Evolutionary conservation across 2,113 vertebrate genomes (phyloP).

Genomic region (Barbus barbus): DNA sequence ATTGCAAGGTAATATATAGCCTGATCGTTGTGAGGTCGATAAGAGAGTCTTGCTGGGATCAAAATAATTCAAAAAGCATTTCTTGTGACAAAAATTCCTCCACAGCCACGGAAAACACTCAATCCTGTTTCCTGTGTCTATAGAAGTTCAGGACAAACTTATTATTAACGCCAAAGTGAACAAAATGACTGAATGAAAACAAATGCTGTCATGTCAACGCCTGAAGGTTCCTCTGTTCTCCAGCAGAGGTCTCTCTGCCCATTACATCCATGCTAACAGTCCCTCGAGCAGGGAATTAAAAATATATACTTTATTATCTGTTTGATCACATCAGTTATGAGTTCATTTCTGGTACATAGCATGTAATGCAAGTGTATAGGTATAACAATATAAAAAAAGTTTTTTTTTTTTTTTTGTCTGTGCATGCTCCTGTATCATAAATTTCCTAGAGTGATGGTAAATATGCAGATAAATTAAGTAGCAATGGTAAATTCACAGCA

Average conservation of each 20-base stretch:
- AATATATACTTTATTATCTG: background rate
- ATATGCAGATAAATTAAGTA: background rate
- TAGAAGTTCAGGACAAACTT: background rate
- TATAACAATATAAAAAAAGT: background rate
- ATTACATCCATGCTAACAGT: background rate
- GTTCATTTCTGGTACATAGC: background rate
- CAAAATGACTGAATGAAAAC: background rate
- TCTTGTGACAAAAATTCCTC: no score
- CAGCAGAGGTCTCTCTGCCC: constrained; percentile 23
- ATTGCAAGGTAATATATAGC: no score
- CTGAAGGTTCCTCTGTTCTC: background rate
- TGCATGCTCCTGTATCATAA: background rate
- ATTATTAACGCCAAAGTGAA: background rate
- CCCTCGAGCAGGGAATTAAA: background rate
- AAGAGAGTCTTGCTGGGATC: no score
- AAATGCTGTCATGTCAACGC: background rate
- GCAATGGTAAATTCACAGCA: background rate
- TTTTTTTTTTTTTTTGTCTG: background rate
- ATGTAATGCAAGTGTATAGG: background rate
- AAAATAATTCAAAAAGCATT: no score
- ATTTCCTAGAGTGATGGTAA: background rate
- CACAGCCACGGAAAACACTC: no score
- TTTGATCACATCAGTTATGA: background rate
- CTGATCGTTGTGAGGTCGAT: no score
- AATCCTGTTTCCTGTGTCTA: no score